A percentile compares a stretch with the other conserved stretches of the same genome.
These are phyloP conservation scores for Chaitophorus viminalis DNA, from an alignment of 2,888 invertebrate species.

Conservation along the genomic window DNA sequence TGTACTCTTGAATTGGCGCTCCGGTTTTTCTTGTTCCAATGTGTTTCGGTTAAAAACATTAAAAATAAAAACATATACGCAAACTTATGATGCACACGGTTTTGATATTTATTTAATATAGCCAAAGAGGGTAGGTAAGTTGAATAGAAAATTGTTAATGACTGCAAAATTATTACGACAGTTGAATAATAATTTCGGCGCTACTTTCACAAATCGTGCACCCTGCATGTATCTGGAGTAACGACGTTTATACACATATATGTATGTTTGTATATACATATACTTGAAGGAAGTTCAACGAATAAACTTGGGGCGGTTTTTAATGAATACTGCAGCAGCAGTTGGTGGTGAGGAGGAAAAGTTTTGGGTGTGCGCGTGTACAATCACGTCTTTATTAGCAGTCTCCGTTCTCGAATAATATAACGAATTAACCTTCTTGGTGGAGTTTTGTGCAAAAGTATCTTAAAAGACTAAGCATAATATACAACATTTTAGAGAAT, in stretches of 20 bases:
- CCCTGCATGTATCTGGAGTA: background rate
- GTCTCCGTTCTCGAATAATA: conserved; percentile 52
- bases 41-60: conserved; percentile 32
- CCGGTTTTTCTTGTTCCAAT: conserved; percentile 50
- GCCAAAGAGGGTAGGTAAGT: background rate
- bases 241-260: conserved; percentile 14
- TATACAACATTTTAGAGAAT: background rate
- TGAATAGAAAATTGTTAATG: conserved; percentile 47
- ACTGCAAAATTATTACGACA: conserved; percentile 51
- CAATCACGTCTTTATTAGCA: conserved; percentile 61
- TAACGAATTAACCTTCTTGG: conserved; percentile 55
- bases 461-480: conserved; percentile 29
- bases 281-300: conserved; percentile 29
- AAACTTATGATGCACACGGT: background rate
- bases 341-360: conserved; percentile 33
- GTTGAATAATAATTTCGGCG: conserved; percentile 51
- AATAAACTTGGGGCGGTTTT: conserved; percentile 56
- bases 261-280: background rate
- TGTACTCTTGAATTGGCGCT: conserved; percentile 56
- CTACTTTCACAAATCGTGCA: conserved; percentile 36
- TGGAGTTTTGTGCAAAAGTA: conserved; percentile 34
- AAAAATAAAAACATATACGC: background rate
- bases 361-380: conserved; percentile 35
- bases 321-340: conserved; percentile 42
- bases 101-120: background rate